Conservation (phyloP, 2,797 vertebrate species). For the Enteromius paludinosus region DNA sequence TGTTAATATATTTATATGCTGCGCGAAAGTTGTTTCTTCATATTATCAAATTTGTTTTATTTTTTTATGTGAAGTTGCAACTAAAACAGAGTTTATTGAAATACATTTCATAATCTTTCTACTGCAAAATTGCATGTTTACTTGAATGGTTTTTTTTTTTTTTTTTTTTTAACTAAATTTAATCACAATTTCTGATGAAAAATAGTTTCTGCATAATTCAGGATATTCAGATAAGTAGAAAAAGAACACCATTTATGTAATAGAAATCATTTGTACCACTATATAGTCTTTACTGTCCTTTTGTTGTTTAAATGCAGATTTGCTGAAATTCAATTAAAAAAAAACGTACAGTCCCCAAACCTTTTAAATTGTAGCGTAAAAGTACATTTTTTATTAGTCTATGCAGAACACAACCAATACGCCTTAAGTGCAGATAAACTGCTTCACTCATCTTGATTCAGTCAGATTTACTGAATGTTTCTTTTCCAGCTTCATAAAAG, state of each 20-base stretch:
- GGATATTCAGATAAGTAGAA: not conserved
- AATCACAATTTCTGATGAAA: not conserved
- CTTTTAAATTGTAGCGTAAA: not conserved
- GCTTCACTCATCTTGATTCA: not conserved
- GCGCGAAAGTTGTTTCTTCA: not conserved
- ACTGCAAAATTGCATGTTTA: not conserved
- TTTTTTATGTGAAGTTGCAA: not conserved
- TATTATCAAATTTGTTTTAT: not conserved
- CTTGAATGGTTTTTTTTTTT: not conserved
- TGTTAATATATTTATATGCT: not conserved
- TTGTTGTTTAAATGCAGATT: not conserved
- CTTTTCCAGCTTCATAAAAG: not conserved
- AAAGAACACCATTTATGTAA: not conserved
- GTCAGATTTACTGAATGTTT: not conserved
- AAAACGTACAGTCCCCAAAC: not conserved
- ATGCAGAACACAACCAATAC: not conserved
- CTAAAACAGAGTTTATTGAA: not conserved
- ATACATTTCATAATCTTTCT: not conserved
- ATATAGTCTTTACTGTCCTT: not conserved
- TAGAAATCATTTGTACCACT: not conserved
- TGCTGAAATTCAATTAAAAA: not conserved
- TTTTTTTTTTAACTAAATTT: not conserved
- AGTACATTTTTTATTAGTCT: not conserved
- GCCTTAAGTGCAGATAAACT: too few relatives aligned
- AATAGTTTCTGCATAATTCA: not conserved